Evolutionary conservation across 2,888 invertebrate species (phyloP).

Genomic region (Trichacis sp.): DNA sequence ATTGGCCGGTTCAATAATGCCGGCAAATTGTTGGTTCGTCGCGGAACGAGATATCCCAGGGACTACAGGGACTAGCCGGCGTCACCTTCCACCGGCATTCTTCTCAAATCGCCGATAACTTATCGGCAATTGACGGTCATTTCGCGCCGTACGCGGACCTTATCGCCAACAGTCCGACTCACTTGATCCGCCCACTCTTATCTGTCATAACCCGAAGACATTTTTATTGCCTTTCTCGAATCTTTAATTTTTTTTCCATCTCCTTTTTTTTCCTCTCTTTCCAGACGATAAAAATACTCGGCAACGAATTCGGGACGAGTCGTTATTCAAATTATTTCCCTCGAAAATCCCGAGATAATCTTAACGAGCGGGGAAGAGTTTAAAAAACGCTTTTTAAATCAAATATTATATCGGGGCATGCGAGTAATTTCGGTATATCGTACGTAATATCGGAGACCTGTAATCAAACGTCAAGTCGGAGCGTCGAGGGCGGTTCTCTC

Average conservation of each 20-base stretch:
- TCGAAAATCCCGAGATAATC: not conserved
- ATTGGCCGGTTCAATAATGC: conserved; percentile 40
- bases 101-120: conserved; percentile 63
- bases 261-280: too few relatives aligned
- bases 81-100: conserved; percentile 53
- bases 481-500: too few relatives aligned
- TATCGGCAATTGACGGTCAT: conserved; percentile 60
- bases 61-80: conserved; percentile 11
- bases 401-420: conserved; percentile 1
- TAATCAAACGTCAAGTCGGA: too few relatives aligned
- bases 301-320: too few relatives aligned
- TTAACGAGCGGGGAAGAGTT: not conserved
- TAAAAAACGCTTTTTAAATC: not conserved
- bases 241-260: not conserved
- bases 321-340: not conserved
- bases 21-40: conserved; percentile 54
- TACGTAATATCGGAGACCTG: not conserved
- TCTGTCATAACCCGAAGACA: too few relatives aligned
- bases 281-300: too few relatives aligned
- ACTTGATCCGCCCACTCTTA: conserved; percentile 12
- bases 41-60: conserved; percentile 30
- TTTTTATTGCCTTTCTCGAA: not conserved
- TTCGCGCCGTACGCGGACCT: conserved; percentile 30
- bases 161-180: not conserved
- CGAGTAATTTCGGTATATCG: not conserved